Evolutionary conservation across 2,797 vertebrate genomes (phyloP).

Genomic region (Gambusia yucatana): DNA sequence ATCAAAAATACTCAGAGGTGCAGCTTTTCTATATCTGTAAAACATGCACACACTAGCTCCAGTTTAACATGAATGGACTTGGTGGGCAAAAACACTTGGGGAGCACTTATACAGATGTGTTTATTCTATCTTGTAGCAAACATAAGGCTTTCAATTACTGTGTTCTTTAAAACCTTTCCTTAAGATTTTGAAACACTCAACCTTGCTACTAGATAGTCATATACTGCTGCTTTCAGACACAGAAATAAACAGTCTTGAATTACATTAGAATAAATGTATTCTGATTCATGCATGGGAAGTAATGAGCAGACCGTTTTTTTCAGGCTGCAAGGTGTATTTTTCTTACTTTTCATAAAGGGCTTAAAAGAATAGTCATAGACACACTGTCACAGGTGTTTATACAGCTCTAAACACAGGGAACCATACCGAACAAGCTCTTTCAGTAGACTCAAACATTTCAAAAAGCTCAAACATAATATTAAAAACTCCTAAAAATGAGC

Average conservation of each 20-base stretch:
- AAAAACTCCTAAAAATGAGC: background rate
- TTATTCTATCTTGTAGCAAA: background rate
- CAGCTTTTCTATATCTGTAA: background rate
- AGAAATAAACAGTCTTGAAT: background rate
- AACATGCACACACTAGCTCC: background rate
- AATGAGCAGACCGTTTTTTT: background rate
- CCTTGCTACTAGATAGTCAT: background rate
- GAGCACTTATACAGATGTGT: background rate
- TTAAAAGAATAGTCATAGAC: conserved; percentile 1
- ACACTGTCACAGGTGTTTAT: conserved; percentile 6
- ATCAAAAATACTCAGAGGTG: background rate
- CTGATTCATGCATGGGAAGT: background rate
- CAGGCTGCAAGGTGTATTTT: background rate
- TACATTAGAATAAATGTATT: background rate
- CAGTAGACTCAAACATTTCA: conserved; percentile 5
- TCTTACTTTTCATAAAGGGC: background rate
- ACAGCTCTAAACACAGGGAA: background rate
- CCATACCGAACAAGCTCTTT: background rate
- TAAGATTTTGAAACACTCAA: background rate
- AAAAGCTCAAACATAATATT: background rate
- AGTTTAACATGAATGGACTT: background rate
- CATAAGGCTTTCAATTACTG: background rate
- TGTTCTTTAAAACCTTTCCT: background rate
- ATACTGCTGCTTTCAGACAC: background rate
- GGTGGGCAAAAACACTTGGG: background rate